Evolutionary conservation across 2,113 vertebrate species (phyloP), one percentile per base, ranked within the genome.

Genomic region (Otis tarda): DNA sequence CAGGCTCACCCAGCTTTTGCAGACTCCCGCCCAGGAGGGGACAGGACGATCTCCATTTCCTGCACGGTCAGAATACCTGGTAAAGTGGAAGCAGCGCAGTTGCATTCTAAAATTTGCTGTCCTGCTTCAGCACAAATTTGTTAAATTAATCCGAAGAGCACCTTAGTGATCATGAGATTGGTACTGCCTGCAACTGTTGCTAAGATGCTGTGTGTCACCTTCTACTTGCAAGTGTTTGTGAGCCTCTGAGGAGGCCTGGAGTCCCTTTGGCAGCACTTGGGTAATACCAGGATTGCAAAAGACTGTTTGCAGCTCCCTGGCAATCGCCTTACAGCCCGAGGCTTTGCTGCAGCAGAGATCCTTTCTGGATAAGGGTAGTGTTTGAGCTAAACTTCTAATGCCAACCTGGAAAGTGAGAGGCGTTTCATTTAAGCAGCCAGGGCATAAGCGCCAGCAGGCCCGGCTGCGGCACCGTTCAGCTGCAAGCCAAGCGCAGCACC

Each of bases 291-390:
- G 9, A 5, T 8, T 30, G 56, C 43, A 78, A 19, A 45, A 68
- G 13, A 19, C 39, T 71, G 8, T 24, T 67, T 64, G 35, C 64
- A 75, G 2, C 69, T 79, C 63, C 47, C 55, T 83, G 31, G 27
- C 55, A 55, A 16, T 33, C 33, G 3, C 69, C 7, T 12, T 16
- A 3, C 31, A 85, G 73, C 33, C 53, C 0, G 0, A 31, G 52
- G 59, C 56, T 87, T 37, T 33, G 49, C 60, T 22, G n/a, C 81
- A n/a, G 83, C 33, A 43, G n/a, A 55, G 52, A 68, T 65, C 8
- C 24, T 33, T 43, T 87, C 9, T 28, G 61, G 60, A 5, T 28
- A 47, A 52, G 47, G 23, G 7, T 9, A 6, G 18, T 4, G 4
- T 41, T 39, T 31, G 87, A 45, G 56, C 39, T 45, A 6, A 41